These are phyloP conservation scores for Entomyzon cyanotis DNA, from an alignment of 2,113 vertebrate species.

Conservation along the genomic window DNA sequence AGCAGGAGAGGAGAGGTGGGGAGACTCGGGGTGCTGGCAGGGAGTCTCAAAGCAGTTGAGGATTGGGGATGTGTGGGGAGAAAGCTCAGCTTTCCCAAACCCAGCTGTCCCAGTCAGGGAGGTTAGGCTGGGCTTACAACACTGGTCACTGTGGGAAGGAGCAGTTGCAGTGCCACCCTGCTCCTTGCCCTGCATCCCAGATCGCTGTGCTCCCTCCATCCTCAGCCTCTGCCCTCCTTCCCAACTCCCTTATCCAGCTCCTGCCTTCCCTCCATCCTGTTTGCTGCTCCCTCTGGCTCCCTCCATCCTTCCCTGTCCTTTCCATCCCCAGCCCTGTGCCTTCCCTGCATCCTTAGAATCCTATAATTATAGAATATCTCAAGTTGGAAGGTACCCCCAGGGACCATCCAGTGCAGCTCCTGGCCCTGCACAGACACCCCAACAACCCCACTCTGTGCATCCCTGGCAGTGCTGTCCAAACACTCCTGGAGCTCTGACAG, in stretches of 20 bases:
- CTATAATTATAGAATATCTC: fast-evolving
- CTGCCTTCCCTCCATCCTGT: background rate
- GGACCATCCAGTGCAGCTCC: background rate
- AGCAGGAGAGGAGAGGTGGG: fast-evolving
- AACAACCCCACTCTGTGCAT: background rate
- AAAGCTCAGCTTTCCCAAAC: background rate
- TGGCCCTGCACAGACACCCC: background rate
- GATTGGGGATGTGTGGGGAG: background rate
- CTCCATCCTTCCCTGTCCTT: too few species aligned
- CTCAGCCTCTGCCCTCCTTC: background rate
- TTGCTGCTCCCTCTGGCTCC: background rate
- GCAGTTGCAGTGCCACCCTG: fast-evolving
- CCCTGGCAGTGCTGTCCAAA: fast-evolving
- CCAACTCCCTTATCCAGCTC: background rate
- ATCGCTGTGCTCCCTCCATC: background rate
- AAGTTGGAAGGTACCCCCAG: background rate
- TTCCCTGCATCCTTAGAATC: background rate
- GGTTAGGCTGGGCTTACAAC: background rate
- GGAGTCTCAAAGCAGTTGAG: fast-evolving
- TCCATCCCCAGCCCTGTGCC: background rate
- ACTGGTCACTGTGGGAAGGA: fast-evolving
- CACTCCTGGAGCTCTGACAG: background rate
- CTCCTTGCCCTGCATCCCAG: background rate
- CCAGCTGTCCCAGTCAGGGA: fast-evolving
- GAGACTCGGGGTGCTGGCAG: background rate